Evolutionary conservation across 2,113 vertebrate species (phyloP).

Genomic region (Scomber colias): DNA sequence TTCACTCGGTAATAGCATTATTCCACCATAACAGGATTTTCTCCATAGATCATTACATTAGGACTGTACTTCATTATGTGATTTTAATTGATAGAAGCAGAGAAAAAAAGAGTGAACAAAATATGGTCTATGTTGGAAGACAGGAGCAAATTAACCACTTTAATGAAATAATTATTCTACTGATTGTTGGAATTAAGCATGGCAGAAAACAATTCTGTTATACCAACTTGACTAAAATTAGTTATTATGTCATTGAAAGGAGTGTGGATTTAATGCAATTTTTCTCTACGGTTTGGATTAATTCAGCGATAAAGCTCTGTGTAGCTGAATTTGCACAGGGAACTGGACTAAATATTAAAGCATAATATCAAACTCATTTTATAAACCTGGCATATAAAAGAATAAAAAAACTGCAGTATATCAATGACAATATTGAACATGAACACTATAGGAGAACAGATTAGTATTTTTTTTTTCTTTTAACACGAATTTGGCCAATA

Average conservation of each 20-base stretch:
- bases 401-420: neutral
- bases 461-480: too few species aligned
- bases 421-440: neutral
- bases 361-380: neutral
- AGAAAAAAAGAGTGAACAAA: conserved; percentile 58
- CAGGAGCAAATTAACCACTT: conserved; percentile 75
- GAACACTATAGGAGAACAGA: neutral
- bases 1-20: conserved; percentile 66
- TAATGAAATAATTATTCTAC: conserved; percentile 74
- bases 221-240: conserved; percentile 53
- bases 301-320: conserved; percentile 4
- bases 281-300: conserved; percentile 5
- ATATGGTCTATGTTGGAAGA: conserved; percentile 54
- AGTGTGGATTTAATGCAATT: conserved; percentile 49
- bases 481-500: neutral
- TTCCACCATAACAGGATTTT: conserved; percentile 80
- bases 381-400: neutral
- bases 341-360: conserved; percentile 20
- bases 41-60: conserved; percentile 68
- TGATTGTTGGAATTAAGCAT: conserved; percentile 74
- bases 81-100: conserved; percentile 76
- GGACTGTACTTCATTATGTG: conserved; percentile 72
- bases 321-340: neutral
- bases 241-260: conserved; percentile 51
- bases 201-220: conserved; percentile 64